Evolutionary conservation across 2,113 vertebrate species (phyloP).

Genomic region (Echinops telfairi): DNA sequence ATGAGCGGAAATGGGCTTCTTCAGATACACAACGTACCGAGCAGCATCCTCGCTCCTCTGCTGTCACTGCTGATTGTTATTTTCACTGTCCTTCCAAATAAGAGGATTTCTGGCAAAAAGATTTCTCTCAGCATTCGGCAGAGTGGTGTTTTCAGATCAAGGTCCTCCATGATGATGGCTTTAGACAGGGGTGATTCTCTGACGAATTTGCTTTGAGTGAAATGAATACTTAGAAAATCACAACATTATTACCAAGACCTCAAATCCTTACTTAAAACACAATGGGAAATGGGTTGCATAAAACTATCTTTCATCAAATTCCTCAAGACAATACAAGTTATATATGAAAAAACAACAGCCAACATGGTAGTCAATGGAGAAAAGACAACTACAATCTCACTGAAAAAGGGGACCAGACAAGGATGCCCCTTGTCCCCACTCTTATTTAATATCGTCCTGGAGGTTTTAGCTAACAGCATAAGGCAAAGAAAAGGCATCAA

Average conservation of each 20-base stretch:
- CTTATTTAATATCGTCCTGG: too few relatives aligned
- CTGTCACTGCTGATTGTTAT: conserved; percentile 87
- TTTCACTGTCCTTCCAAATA: conserved; percentile 85
- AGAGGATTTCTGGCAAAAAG: conserved; percentile 84
- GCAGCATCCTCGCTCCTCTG: conserved; percentile 72
- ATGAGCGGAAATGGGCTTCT: conserved; percentile 84
- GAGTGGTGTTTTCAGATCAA: conserved; percentile 80
- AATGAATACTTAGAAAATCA: conserved; percentile 77
- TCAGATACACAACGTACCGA: conserved; percentile 81
- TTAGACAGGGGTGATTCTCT: conserved; percentile 83
- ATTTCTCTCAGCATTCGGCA: conserved; percentile 87
- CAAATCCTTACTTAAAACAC: conserved; percentile 49
- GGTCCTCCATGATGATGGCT: conserved; percentile 81
- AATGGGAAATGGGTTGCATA: conserved; percentile 32
- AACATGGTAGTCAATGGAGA: too few relatives aligned
- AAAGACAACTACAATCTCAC: too few relatives aligned
- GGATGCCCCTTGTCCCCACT: too few relatives aligned
- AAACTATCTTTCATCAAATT: too few relatives aligned
- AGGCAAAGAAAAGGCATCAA: too few relatives aligned
- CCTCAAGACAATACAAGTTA: too few relatives aligned
- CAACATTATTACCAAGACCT: conserved; percentile 62
- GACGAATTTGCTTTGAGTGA: conserved; percentile 86
- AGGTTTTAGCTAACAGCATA: too few relatives aligned
- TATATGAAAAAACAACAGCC: too few relatives aligned
- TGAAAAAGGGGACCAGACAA: too few relatives aligned